Evolutionary conservation across 1,140 invertebrate species (phyloP), one percentile per base, ranked within the genome.

Genomic region (Whitmania pigra): DNA sequence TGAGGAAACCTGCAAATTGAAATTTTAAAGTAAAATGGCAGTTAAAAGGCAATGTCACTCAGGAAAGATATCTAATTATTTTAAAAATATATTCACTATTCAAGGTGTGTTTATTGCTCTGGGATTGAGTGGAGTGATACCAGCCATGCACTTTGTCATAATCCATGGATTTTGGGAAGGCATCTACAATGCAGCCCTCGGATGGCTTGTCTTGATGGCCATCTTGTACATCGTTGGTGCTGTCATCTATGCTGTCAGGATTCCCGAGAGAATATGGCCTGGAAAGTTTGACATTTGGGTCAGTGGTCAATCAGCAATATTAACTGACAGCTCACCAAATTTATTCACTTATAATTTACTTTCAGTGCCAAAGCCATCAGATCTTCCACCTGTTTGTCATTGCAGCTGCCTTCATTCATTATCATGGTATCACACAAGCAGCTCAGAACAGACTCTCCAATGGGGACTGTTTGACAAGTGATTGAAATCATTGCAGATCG

Each of bases 261-360:
- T 97, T 67, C 95, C 95, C 29, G 96, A 99, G 83, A 84, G 96
- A 76, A 95, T 94, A 85, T 98, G 96, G 80, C 96, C 96, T 18
- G 96, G 96, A 74, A 97, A 95, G 85, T 99, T 93, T 85, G 96
- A 99, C 84, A 94, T 98, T 80, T 96, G 93, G 93, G 91, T 93
- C 85, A 85, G 85, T 82, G 18, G 53, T 25, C 18, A 25, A 31
- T 68, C 13, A 40, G 25, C 67, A 68, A 3, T 22, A 31, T 31
- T 18, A 2, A n/a, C 20, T n/a, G 0, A 1, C 11, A 29, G 67
- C 67, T 31, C 27, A 11, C 13, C 36, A 29, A 13, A 31, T 29
- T 31, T 31, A 29, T 29, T 9, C 27, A 4, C 7, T 68, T 36
- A 11, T 25, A 70, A 22, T 22, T 82, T 72, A 73, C 75, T 77